These are phyloP conservation scores for Carassius gibelio DNA, from an alignment of 2,113 vertebrate genomes.

Conservation along the genomic window DNA sequence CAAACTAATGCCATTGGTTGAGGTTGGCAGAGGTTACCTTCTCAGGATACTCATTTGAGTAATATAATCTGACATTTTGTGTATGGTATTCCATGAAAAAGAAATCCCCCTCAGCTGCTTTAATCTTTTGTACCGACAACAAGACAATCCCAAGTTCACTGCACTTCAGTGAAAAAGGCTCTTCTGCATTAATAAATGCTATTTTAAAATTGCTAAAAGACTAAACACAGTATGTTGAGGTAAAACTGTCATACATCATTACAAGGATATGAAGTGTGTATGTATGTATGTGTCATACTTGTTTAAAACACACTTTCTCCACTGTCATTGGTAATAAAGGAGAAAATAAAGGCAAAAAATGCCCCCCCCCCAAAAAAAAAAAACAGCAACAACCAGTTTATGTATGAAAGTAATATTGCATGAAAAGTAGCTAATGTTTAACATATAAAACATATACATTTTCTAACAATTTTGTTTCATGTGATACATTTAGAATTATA, in stretches of 20 bases:
- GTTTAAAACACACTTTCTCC: no score
- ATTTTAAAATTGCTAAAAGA: no score
- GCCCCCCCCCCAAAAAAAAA: not conserved
- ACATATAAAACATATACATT: no score
- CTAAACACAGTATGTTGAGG: not conserved
- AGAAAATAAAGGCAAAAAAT: not conserved
- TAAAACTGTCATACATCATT: not conserved
- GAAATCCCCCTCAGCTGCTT: not conserved
- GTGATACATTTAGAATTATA: no score
- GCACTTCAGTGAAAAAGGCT: not conserved
- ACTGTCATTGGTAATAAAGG: no score
- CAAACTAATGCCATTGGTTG: not conserved
- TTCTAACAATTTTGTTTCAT: no score
- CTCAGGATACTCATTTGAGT: not conserved
- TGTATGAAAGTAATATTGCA: not conserved
- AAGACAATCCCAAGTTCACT: not conserved
- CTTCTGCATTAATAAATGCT: not conserved
- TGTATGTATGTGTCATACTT: no score
- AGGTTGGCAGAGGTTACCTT: not conserved
- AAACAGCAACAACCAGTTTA: not conserved
- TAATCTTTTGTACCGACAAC: not conserved
- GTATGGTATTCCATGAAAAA: not conserved
- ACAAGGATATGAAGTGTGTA: not conserved
- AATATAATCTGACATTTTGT: constrained; percentile 1
- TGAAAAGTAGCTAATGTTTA: not conserved